These are phyloP conservation scores for Paramisgurnus dabryanus DNA, from an alignment of 2,113 vertebrate genomes.

Conservation along the genomic window DNA sequence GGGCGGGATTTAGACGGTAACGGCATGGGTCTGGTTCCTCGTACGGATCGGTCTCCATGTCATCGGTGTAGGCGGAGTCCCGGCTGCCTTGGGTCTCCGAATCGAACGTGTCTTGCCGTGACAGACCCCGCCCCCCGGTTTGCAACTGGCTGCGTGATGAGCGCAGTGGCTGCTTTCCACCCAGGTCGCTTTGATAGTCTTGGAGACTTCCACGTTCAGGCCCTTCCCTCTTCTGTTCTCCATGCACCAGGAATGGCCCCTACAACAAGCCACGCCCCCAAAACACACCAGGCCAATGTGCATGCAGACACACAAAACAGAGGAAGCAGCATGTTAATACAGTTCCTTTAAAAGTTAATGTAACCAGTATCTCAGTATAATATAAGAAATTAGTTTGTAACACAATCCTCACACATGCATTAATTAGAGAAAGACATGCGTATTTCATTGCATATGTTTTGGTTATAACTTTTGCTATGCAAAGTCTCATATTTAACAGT, in stretches of 20 bases:
- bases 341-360: not conserved
- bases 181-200: slow-evolving; percentile 78
- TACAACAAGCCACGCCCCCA: slow-evolving; percentile 69
- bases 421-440: not conserved
- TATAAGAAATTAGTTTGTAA: not conserved
- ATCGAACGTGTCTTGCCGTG: slow-evolving; percentile 93
- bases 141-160: slow-evolving; percentile 71
- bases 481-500: too few relatives aligned
- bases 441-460: not conserved
- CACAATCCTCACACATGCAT: not conserved
- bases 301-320: slow-evolving; percentile 78
- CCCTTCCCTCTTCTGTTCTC: slow-evolving; percentile 81
- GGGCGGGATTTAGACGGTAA: slow-evolving; percentile 71
- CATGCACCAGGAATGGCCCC: slow-evolving; percentile 87
- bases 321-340: slow-evolving; percentile 64
- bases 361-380: too few relatives aligned
- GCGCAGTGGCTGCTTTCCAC: slow-evolving; percentile 74
- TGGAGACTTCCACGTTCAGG: slow-evolving; percentile 78
- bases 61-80: slow-evolving; percentile 93
- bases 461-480: not conserved
- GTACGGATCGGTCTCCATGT: slow-evolving; percentile 91
- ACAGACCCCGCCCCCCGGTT: slow-evolving; percentile 75
- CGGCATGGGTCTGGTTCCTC: slow-evolving; percentile 83
- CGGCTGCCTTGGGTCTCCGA: slow-evolving; percentile 88
- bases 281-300: slow-evolving; percentile 63